Percentiles rank a stretch among this genome's conserved stretches.
These are phyloP conservation scores for Clarias laeviceps DNA, from an alignment of 2,797 vertebrate genomes.

Conservation along the genomic window DNA sequence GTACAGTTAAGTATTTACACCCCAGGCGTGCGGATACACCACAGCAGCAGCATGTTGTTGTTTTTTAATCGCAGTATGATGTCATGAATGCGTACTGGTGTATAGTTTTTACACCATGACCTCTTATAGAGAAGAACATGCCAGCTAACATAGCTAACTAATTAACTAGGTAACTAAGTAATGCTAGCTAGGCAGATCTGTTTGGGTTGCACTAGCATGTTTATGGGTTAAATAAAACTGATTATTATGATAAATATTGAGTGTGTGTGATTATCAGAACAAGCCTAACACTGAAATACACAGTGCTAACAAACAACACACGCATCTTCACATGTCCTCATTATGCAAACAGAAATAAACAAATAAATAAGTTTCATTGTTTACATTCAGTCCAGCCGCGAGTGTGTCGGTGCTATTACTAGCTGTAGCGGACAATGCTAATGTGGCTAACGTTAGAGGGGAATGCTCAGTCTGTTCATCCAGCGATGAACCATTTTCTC, in stretches of 20 bases:
- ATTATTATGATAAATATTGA: neutral
- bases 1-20: constrained; percentile 13
- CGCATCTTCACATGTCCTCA: neutral
- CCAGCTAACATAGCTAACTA: neutral
- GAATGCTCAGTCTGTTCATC: neutral
- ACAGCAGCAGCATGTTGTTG: neutral
- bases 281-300: neutral
- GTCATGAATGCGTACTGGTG: neutral
- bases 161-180: neutral
- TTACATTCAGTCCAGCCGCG: neutral
- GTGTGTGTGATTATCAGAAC: neutral
- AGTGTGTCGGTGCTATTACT: neutral
- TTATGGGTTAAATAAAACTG: neutral
- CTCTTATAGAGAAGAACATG: neutral
- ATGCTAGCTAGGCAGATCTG: neutral
- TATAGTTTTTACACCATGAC: neutral
- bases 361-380: neutral
- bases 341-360: neutral
- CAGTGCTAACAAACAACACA: neutral
- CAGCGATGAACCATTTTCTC: neutral
- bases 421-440: neutral
- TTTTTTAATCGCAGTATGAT: neutral
- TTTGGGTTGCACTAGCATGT: neutral
- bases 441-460: neutral
- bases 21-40: neutral